These are phyloP conservation scores for Chromoteleia sp. DNA, from an alignment of 2,888 invertebrate species.

Conservation along the genomic window DNA sequence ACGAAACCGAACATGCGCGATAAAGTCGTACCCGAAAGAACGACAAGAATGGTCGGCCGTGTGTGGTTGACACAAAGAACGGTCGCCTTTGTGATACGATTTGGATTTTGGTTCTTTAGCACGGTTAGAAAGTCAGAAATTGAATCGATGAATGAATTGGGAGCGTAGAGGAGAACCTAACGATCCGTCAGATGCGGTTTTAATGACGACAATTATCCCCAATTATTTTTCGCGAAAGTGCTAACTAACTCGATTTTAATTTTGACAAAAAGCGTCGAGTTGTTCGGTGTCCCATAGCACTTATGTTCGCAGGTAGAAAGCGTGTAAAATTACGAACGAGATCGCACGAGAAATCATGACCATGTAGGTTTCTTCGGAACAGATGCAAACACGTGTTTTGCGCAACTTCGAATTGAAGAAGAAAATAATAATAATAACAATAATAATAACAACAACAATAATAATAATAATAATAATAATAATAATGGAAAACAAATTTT, in stretches of 20 bases:
- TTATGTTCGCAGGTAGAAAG: slow-evolving; percentile 56
- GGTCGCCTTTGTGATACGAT: too few relatives aligned
- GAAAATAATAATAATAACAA: not conserved
- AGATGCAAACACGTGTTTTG: slow-evolving; percentile 38
- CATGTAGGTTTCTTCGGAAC: slow-evolving; percentile 51
- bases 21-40: slow-evolving; percentile 23
- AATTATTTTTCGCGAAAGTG: slow-evolving; percentile 47
- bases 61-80: slow-evolving; percentile 6
- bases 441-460: not conserved
- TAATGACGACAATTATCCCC: slow-evolving; percentile 13
- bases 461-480: not conserved
- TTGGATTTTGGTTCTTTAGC: too few relatives aligned
- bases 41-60: slow-evolving; percentile 40
- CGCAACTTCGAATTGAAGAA: slow-evolving; percentile 15
- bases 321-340: slow-evolving; percentile 63
- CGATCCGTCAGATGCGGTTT: not conserved
- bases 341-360: slow-evolving; percentile 62
- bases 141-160: too few relatives aligned
- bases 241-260: slow-evolving; percentile 37
- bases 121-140: slow-evolving; percentile 19
- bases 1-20: too few relatives aligned
- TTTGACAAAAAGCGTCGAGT: slow-evolving; percentile 40
- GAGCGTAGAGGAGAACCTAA: not conserved
- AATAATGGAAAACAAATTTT: not conserved
- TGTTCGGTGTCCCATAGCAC: slow-evolving; percentile 31